Percentiles rank a stretch among this genome's conserved stretches.
Conservation (phyloP, 1,140 invertebrate species). For the Temnothorax longispinosus region DNA sequence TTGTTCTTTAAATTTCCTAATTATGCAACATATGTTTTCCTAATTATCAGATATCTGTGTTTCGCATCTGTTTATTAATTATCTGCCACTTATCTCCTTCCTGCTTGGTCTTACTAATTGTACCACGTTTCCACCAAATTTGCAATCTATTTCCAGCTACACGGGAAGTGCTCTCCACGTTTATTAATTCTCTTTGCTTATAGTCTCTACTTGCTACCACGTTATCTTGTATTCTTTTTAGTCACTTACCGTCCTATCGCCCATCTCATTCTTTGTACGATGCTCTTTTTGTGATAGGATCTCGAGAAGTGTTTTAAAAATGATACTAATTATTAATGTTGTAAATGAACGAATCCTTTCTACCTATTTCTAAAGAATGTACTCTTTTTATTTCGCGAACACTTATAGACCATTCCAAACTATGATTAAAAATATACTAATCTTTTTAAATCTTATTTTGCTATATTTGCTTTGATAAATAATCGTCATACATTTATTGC, state of each 20-base stretch:
- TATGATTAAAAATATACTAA: neutral
- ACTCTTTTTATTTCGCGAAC: neutral
- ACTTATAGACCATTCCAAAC: neutral
- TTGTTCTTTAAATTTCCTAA: neutral
- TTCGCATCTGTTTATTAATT: slow-evolving; percentile 18
- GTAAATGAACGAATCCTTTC: neutral
- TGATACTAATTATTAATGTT: neutral
- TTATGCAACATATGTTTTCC: neutral
- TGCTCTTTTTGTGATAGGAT: neutral
- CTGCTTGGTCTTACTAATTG: slow-evolving; percentile 2
- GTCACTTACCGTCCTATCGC: neutral
- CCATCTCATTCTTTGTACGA: neutral
- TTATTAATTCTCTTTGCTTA: slow-evolving; percentile 33
- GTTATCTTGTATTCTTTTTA: slow-evolving; percentile 29
- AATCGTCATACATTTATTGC: neutral
- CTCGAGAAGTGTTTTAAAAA: neutral
- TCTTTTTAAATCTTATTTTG: neutral
- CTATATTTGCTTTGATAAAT: neutral
- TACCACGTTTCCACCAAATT: slow-evolving; percentile 1
- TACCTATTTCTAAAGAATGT: neutral
- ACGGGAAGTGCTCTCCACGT: neutral
- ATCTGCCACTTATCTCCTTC: neutral
- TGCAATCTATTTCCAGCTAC: slow-evolving; percentile 2
- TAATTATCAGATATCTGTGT: neutral
- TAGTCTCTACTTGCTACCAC: neutral